Evolutionary conservation across 2,797 vertebrate species (phyloP), one percentile per base, ranked within the genome.

Genomic region (Phoebastria nigripes): DNA sequence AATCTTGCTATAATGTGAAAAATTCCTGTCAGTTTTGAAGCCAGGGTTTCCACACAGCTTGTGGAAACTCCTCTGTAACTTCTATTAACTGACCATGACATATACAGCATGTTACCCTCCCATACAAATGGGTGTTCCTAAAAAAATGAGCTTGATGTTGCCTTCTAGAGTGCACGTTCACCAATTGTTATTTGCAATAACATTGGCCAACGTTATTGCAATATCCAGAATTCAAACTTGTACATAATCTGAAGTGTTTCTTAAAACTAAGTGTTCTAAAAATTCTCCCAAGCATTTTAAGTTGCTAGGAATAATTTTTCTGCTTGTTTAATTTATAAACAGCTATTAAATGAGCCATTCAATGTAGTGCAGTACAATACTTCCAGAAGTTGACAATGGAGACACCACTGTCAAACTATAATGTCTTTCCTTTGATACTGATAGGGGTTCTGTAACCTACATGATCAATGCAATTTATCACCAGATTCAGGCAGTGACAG

Each of bases 381-480:
- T 95, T 94, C 69, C 90, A 91, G 82, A 97, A 97, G 93, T 12
- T 94, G 94, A 96, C 95, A 95, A 62, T 93, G 90, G 78, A 94
- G 84, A 89, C 62, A 76, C 91, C 47, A 66, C 89, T 96, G 97
- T 96, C 96, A 96, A 97, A 96, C 86, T 71, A 26, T 93, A 96
- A 97, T 96, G 85, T 95, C 94, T 96, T 98, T 93, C 82, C 85
- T 97, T 94, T 95, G 94, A 95, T 97, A 94, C 88, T 96, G 96
- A 97, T 93, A 93, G 92, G 77, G 70, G 87, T 96, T 97, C 85
- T 82, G 59, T 92, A 97, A 97, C 97, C 96, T 97, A 79, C 20
- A 11, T 39, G 94, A 97, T 96, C 97, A 89, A 95, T 88, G 93
- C 66, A 89, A 96, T 97, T 97, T 93, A 96, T 98, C 96, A 94